A percentile compares a stretch with the other conserved stretches of the same genome.
These are phyloP conservation scores for Discoglossus pictus DNA, from an alignment of 2,797 vertebrate species.

Conservation along the genomic window DNA sequence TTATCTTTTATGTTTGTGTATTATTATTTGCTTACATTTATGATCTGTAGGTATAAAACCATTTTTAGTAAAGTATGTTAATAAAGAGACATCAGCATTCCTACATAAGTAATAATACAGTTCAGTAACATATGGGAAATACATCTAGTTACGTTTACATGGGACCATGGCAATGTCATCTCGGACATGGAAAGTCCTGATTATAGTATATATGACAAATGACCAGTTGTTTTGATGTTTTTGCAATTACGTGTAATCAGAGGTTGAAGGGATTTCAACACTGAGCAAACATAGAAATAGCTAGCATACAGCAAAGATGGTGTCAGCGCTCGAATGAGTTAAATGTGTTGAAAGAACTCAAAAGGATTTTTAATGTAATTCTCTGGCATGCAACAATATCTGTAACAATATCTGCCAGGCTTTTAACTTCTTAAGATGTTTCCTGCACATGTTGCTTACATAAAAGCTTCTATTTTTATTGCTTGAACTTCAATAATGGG, in stretches of 20 bases:
- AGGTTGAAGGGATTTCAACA: no score
- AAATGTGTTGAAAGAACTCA: constrained; percentile 20
- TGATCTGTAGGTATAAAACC: no score
- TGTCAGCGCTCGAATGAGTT: constrained; percentile 32
- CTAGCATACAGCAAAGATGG: not conserved
- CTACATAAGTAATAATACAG: no score
- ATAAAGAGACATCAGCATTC: no score
- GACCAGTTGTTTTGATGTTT: constrained; percentile 10
- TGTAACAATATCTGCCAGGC: constrained; percentile 44
- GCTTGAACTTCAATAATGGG: constrained; percentile 41
- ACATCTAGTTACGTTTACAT: constrained; percentile 11
- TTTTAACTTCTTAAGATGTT: constrained; percentile 47
- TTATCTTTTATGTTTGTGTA: no score
- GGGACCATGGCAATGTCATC: not conserved
- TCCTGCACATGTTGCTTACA: constrained; percentile 45
- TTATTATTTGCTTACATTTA: no score
- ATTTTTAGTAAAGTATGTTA: no score
- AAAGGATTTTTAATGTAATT: constrained; percentile 34
- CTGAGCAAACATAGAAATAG: not conserved
- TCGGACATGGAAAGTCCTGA: constrained; percentile 15
- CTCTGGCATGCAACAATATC: constrained; percentile 26
- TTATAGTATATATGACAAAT: constrained; percentile 32
- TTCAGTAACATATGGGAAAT: no score
- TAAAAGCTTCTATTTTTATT: constrained; percentile 51
- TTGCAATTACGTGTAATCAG: constrained; percentile 22